Evolutionary conservation across 2,888 invertebrate genomes (phyloP), one percentile per base, ranked within the genome.

Genomic region (Oscheius sp.): DNA sequence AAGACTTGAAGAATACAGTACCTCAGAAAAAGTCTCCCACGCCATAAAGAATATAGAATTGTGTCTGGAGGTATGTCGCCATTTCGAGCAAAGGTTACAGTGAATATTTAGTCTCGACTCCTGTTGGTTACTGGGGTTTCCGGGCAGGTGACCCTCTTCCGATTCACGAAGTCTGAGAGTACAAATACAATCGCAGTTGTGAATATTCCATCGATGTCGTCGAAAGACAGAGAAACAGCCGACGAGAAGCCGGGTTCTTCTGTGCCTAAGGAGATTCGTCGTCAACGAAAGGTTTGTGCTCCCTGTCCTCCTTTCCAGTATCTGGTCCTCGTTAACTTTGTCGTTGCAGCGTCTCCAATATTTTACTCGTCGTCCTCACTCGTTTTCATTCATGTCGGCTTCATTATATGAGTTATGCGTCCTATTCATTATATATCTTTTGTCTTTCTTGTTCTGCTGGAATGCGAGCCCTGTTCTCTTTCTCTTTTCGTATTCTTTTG

Each of bases 111-210:
- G 91, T 96, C 96, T 87, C 92, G 94, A 69, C 92, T 93, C 87
- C 92, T 99, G 86, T 93, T 94, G 83, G 93, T 97, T 70, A 96
- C 96, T 76, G 95, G 96, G 69, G 93, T 94, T 75, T 94, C 95
- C 88, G 93, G 94, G 79, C 96, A 98, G 91, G 94, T 98, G 84
- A 92, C 97, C 88, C 92, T 97, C 75, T 98, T 96, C 92, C 94
- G 94, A 90, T 99, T 96, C 91, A 93, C 94, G 88, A 96, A 96
- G 91, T 92, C 93, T 78, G 98, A 99, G 90, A 92, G 93, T 84
- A 92, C 92, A 16, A 81, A 88, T 55, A 90, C 91, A 69, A 93
- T 93, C 71, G 92, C 93, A 88, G 68, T 70, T 9, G 74, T 74
- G 21, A 45, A 73, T 59, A 79, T 81, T 52, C 79, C 79, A 12